A percentile compares a stretch with the other conserved stretches of the same genome.
Conservation (phyloP, 2,113 vertebrate species). For the Sturnira hondurensis region DNA sequence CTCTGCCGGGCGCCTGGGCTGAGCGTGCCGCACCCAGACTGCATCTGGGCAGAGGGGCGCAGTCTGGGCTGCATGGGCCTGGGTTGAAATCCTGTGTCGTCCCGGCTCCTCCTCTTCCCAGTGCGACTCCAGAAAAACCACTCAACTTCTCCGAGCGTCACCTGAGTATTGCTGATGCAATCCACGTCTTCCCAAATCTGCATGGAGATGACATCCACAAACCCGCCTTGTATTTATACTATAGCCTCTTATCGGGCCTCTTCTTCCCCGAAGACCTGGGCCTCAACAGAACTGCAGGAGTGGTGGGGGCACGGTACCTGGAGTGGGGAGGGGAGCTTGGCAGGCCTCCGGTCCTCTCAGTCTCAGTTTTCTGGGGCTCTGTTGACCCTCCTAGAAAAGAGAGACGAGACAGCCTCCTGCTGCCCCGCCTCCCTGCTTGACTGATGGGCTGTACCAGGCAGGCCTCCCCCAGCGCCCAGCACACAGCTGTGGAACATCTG, state of each 20-base stretch:
- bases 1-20: not conserved
- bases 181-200: not conserved
- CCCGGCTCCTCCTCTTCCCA: not conserved
- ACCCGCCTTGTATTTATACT: not conserved
- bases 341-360: not conserved
- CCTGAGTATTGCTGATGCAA: not conserved
- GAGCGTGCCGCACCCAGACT: too few species aligned
- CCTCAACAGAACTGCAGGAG: not conserved
- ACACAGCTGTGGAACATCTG: not conserved
- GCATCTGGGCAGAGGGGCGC: not conserved
- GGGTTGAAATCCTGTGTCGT: not conserved
- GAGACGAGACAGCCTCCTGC: not conserved
- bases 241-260: not conserved
- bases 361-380: not conserved
- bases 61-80: not conserved
- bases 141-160: not conserved
- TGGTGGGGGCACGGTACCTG: accelerated
- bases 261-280: not conserved
- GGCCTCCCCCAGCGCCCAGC: not conserved
- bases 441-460: not conserved
- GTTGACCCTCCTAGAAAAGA: not conserved
- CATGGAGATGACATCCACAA: not conserved
- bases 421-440: not conserved
- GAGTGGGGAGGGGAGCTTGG: not conserved
- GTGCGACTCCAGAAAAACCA: not conserved